Conservation (phyloP, 2,113 vertebrate species). For the Cygnus buccinator region DNA sequence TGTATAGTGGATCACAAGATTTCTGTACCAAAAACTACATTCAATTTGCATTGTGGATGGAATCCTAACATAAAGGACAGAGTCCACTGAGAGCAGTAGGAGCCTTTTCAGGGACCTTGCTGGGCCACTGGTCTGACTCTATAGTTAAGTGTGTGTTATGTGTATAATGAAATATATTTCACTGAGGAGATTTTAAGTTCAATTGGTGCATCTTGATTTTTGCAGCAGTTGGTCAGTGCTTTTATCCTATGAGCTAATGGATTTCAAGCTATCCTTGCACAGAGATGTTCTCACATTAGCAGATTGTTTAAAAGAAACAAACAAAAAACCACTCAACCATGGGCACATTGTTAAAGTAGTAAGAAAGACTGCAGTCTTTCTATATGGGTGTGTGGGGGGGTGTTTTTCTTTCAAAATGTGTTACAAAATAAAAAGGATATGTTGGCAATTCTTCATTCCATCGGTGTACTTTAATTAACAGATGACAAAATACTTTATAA, state of each 20-base stretch:
- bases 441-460: background rate
- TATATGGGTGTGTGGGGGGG: rapidly evolving
- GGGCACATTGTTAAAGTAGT: background rate
- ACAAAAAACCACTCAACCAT: too few species aligned
- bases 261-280: background rate
- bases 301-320: background rate
- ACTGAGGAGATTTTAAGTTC: background rate
- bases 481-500: background rate
- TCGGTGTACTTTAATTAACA: background rate
- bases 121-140: background rate
- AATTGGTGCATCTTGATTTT: background rate
- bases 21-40: background rate
- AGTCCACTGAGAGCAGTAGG: background rate
- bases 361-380: background rate
- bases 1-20: background rate
- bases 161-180: background rate
- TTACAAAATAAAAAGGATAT: background rate
- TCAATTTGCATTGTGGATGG: background rate
- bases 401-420: background rate
- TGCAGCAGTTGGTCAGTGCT: background rate
- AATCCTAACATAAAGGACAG: background rate
- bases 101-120: background rate
- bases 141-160: background rate
- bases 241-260: background rate
- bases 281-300: background rate